phyloP scores from a whole-genome alignment of 1,140 invertebrate genomes.

The Drosophila nebulosa region DNA sequence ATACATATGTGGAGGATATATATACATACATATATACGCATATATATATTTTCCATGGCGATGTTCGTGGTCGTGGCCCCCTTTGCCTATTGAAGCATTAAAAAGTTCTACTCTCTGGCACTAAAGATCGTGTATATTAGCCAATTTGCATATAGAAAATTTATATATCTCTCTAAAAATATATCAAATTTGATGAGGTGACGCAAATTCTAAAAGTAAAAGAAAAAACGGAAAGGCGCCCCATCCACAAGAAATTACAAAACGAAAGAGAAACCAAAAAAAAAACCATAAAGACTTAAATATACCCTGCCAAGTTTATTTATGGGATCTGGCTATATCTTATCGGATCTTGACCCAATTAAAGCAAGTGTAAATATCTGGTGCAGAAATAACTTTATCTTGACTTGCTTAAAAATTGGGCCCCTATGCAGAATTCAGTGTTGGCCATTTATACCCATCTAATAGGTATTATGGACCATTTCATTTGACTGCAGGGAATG shows the following conservation, averaged over 20 bases:
- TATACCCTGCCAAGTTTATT: neutral
- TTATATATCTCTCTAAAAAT: neutral
- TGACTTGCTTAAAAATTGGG: no score
- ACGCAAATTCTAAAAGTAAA: conserved; percentile 1
- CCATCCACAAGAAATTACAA: neutral
- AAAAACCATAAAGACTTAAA: neutral
- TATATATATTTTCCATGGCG: conserved; percentile 3
- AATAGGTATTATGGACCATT: neutral
- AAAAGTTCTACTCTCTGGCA: conserved; percentile 12
- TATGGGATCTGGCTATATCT: no score
- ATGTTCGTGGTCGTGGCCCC: conserved; percentile 1
- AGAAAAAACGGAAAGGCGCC: neutral
- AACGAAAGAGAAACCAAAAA: neutral
- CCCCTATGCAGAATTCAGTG: no score
- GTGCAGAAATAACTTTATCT: no score
- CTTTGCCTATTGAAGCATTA: conserved; percentile 29
- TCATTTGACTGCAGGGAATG: neutral
- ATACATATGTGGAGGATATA: neutral
- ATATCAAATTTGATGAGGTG: conserved; percentile 11
- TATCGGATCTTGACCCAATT: no score
- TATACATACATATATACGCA: neutral
- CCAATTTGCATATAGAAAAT: neutral
- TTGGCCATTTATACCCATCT: no score
- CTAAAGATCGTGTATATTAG: neutral
- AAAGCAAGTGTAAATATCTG: no score